Conservation (phyloP, 2,113 vertebrate genomes). For the Halichoeres trimaculatus region DNA sequence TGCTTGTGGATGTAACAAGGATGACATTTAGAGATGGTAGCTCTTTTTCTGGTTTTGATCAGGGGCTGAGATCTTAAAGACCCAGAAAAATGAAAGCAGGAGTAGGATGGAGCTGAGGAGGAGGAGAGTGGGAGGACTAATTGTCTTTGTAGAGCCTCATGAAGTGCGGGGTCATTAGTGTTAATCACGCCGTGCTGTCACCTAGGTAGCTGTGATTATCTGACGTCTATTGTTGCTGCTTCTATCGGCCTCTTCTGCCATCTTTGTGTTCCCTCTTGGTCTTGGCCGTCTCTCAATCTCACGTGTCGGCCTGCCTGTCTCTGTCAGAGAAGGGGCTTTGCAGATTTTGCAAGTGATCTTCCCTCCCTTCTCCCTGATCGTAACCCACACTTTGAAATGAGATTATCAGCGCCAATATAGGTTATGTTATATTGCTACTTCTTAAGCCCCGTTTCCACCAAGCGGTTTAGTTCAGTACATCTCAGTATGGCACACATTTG, state of each 20-base stretch:
- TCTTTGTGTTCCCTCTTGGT: constrained; percentile 39
- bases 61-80: not conserved
- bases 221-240: constrained; percentile 63
- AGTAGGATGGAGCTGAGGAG: constrained; percentile 14
- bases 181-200: constrained; percentile 80
- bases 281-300: constrained; percentile 43
- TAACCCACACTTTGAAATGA: too few species aligned
- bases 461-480: too few species aligned
- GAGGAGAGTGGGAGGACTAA: constrained; percentile 67
- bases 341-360: too few species aligned
- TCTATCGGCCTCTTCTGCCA: constrained; percentile 43
- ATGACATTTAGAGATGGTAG: not conserved
- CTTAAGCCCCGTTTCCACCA: too few species aligned
- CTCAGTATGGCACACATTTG: too few species aligned
- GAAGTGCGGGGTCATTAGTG: constrained; percentile 79
- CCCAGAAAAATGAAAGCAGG: constrained; percentile 10
- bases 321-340: too few species aligned
- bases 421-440: too few species aligned
- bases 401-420: too few species aligned
- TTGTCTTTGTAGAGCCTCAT: constrained; percentile 77
- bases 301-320: constrained; percentile 25
- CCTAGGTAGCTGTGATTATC: constrained; percentile 72
- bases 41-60: constrained; percentile 2
- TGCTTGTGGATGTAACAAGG: not conserved
- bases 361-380: too few species aligned